phyloP scores from a whole-genome alignment of 2,113 vertebrate genomes.

The Rhabdornis inornatus region DNA sequence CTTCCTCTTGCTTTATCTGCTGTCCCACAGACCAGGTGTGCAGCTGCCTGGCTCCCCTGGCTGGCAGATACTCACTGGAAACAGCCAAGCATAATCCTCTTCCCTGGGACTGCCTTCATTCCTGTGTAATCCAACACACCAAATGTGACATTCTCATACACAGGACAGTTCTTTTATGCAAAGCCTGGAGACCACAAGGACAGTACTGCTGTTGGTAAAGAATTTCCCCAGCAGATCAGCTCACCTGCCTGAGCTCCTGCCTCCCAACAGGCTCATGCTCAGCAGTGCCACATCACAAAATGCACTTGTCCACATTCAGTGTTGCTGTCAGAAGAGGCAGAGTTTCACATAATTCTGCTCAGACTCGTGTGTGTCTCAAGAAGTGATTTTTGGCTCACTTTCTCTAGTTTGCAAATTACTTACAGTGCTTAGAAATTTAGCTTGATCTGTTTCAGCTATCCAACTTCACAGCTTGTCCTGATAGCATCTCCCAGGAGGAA shows the following conservation, averaged over 20 bases:
- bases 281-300: not conserved
- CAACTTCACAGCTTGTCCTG: not conserved
- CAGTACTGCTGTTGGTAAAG: not conserved
- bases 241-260: not conserved
- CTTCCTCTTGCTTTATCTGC: not conserved
- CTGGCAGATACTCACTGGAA: not conserved
- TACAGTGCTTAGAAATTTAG: not conserved
- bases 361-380: not conserved
- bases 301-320: not conserved
- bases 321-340: not conserved
- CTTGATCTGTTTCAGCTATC: not conserved
- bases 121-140: not conserved
- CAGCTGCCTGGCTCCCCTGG: not conserved
- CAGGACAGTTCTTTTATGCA: not conserved
- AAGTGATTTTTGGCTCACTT: not conserved
- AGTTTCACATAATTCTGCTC: not conserved
- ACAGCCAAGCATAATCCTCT: not conserved
- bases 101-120: not conserved
- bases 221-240: not conserved
- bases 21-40: accelerated
- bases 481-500: not conserved
- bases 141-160: accelerated
- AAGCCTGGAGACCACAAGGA: not conserved
- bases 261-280: accelerated
- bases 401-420: not conserved